phyloP scores from a whole-genome alignment of 1,140 invertebrate species.

The Drosophila carrolli region DNA sequence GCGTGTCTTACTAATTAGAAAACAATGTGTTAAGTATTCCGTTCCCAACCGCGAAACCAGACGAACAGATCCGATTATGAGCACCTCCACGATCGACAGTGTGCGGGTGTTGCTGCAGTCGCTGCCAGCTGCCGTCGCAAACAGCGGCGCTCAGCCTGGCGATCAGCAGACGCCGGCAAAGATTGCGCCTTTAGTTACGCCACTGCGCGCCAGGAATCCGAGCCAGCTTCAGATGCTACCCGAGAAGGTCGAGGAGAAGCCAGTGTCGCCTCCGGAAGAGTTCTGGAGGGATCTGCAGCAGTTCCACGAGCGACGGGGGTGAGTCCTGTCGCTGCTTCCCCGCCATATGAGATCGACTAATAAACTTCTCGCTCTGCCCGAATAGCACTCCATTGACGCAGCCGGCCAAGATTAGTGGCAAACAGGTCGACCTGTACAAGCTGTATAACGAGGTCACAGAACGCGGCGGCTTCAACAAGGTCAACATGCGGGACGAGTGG shows the following conservation, averaged over 20 bases:
- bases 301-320: slow-evolving; percentile 94
- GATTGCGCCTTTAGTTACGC: slow-evolving; percentile 26
- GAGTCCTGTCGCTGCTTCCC: slow-evolving; percentile 77
- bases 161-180: slow-evolving; percentile 61
- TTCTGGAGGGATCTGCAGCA: slow-evolving; percentile 93
- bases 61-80: slow-evolving; percentile 23
- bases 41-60: slow-evolving; percentile 9
- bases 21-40: slow-evolving; percentile 53
- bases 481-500: slow-evolving; percentile 92
- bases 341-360: not conserved
- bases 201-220: slow-evolving; percentile 64
- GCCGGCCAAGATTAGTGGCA: slow-evolving; percentile 93
- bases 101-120: slow-evolving; percentile 68
- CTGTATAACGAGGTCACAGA: slow-evolving; percentile 96
- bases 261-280: slow-evolving; percentile 58
- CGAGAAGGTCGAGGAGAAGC: slow-evolving; percentile 37
- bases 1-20: slow-evolving; percentile 39
- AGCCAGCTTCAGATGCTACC: slow-evolving; percentile 32
- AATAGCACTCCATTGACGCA: slow-evolving; percentile 90
- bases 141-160: slow-evolving; percentile 12
- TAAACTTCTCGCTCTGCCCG: not conserved
- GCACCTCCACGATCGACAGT: slow-evolving; percentile 64
- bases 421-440: slow-evolving; percentile 95
- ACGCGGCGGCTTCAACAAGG: slow-evolving; percentile 96
- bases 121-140: slow-evolving; percentile 56